Conservation (phyloP, 1,140 invertebrate species). For the Musca vetustissima region DNA sequence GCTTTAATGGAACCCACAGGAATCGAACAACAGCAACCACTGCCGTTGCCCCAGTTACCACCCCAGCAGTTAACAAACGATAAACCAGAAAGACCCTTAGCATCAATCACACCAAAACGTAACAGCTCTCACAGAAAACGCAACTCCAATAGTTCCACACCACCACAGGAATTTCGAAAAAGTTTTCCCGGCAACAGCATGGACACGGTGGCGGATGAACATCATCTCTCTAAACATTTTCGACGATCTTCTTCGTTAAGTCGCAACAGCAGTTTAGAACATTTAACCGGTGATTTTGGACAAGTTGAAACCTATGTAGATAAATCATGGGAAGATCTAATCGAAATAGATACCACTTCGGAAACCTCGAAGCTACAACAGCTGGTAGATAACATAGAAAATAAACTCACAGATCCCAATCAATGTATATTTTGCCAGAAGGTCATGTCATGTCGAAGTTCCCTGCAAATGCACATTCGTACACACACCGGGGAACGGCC, state of each 20-base stretch:
- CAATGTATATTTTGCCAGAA: slow-evolving; percentile 97
- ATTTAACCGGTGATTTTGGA: slow-evolving; percentile 28
- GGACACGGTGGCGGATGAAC: neutral
- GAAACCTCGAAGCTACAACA: slow-evolving; percentile 94
- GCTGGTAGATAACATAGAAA: slow-evolving; percentile 94
- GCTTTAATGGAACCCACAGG: slow-evolving; percentile 16
- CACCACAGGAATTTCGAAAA: slow-evolving; percentile 11
- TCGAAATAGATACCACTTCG: slow-evolving; percentile 83
- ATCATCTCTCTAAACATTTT: slow-evolving; percentile 38
- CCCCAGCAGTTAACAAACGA: neutral
- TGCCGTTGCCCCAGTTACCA: too few relatives aligned
- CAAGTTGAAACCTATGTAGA: slow-evolving; percentile 61
- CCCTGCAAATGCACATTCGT: slow-evolving; percentile 98
- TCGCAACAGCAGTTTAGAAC: slow-evolving; percentile 29
- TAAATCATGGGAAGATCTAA: slow-evolving; percentile 94
- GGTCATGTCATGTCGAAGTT: slow-evolving; percentile 96
- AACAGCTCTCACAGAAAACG: slow-evolving; percentile 42
- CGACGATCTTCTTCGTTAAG: slow-evolving; percentile 44
- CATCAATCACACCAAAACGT: slow-evolving; percentile 26
- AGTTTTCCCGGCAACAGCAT: neutral
- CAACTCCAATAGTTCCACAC: slow-evolving; percentile 2
- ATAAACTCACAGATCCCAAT: slow-evolving; percentile 94
- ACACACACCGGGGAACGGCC: slow-evolving; percentile 86
- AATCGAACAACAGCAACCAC: neutral
- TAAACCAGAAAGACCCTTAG: neutral